Evolutionary conservation across 2,888 invertebrate species (phyloP).

Genomic region (Bombylius major): DNA sequence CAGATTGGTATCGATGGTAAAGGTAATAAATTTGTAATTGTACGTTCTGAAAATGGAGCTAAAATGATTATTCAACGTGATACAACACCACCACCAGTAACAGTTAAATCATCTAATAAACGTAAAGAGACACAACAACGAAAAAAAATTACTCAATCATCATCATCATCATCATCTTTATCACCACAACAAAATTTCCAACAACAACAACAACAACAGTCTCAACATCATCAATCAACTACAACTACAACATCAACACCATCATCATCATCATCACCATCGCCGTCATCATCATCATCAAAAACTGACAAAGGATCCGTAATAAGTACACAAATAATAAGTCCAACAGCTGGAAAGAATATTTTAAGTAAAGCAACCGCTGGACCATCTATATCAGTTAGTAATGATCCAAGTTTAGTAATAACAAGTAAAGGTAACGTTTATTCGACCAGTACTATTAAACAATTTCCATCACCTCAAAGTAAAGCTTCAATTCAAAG

Average conservation of each 20-base stretch:
- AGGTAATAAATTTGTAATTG: conserved; percentile 31
- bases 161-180: not conserved
- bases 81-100: not conserved
- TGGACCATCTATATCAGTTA: conserved; percentile 15
- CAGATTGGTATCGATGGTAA: conserved; percentile 23
- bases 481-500: conserved; percentile 18
- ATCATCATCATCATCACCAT: too few relatives aligned
- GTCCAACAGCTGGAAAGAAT: not conserved
- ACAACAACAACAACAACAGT: not conserved
- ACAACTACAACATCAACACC: not conserved
- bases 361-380: not conserved
- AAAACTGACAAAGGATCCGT: not conserved
- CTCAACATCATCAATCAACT: not conserved
- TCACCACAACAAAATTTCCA: not conserved
- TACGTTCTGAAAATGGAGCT: conserved; percentile 15
- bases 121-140: too few relatives aligned
- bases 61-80: conserved; percentile 10
- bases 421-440: conserved; percentile 26
- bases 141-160: not conserved
- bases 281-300: not conserved
- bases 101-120: not conserved
- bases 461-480: not conserved
- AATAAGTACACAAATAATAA: not conserved
- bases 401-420: conserved; percentile 12
- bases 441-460: conserved; percentile 11